Conservation (phyloP, 2,113 vertebrate genomes). For the Bombycilla garrulus region DNA sequence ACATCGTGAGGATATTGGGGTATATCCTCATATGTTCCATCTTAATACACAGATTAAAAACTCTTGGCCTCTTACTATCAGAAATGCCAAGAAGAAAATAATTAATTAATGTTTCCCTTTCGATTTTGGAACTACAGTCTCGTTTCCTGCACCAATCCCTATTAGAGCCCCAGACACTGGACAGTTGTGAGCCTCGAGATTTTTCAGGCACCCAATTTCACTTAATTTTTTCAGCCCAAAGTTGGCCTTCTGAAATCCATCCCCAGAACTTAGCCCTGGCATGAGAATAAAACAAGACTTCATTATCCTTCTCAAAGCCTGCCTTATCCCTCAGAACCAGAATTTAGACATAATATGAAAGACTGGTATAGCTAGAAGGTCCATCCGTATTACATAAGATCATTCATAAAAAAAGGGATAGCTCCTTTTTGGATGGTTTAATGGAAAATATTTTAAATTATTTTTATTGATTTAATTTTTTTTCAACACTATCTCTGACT, state of each 20-base stretch:
- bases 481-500: background rate
- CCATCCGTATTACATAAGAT: background rate
- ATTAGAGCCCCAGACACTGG: background rate
- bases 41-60: background rate
- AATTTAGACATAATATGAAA: background rate
- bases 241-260: background rate
- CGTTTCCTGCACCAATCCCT: fast-evolving
- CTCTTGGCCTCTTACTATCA: background rate
- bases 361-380: background rate
- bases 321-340: background rate
- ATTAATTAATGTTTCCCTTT: background rate
- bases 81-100: background rate
- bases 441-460: background rate
- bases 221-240: background rate
- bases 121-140: background rate
- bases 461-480: constrained; percentile 2
- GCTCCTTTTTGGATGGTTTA: background rate
- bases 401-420: background rate
- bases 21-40: background rate
- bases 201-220: background rate
- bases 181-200: fast-evolving
- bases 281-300: background rate
- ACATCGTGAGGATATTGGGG: fast-evolving
- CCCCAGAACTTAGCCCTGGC: background rate
- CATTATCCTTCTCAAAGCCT: background rate